Percentiles rank a stretch among this genome's conserved stretches.
Conservation (phyloP, 2,113 vertebrate species). For the Lepus americanus region DNA sequence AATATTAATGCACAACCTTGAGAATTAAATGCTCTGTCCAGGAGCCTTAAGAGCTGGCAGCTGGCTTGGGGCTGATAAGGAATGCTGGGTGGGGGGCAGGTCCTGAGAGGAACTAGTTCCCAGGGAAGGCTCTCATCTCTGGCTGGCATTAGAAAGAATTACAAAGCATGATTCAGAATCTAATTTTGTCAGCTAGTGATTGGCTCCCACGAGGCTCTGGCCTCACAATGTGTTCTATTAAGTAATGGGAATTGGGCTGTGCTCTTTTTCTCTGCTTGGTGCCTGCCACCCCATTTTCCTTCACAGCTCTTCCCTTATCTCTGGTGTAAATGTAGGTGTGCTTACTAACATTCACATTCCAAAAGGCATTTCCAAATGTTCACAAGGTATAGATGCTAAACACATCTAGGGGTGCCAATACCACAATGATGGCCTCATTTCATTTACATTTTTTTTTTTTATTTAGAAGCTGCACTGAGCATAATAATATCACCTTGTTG, state of each 20-base stretch:
- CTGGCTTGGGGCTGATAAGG: conserved; percentile 88
- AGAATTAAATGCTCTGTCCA: conserved; percentile 88
- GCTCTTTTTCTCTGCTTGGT: conserved; percentile 70
- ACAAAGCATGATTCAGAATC: conserved; percentile 91
- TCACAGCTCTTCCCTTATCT: conserved; percentile 78
- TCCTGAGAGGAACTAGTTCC: conserved; percentile 85
- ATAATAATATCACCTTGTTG: conserved; percentile 73
- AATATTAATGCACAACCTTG: conserved; percentile 88
- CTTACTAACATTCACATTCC: conserved; percentile 72
- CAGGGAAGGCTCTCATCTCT: conserved; percentile 88
- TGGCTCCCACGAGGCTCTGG: conserved; percentile 86
- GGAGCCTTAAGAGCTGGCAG: conserved; percentile 87
- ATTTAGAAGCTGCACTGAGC: conserved; percentile 21
- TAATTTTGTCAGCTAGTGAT: conserved; percentile 89
- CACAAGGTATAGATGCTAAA: conserved; percentile 53
- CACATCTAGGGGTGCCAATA: conserved; percentile 53
- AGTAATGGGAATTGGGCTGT: conserved; percentile 87
- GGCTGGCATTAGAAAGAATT: conserved; percentile 87
- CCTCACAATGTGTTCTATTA: conserved; percentile 84
- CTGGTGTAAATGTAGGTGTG: conserved; percentile 73
- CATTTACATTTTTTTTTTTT: conserved; percentile 34
- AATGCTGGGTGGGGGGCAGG: conserved; percentile 71
- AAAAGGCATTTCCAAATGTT: conserved; percentile 70
- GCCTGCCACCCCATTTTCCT: conserved; percentile 74
- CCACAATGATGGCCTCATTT: conserved; percentile 23